These are phyloP conservation scores for Notothenia rossii DNA, from an alignment of 2,113 vertebrate species.

Conservation along the genomic window DNA sequence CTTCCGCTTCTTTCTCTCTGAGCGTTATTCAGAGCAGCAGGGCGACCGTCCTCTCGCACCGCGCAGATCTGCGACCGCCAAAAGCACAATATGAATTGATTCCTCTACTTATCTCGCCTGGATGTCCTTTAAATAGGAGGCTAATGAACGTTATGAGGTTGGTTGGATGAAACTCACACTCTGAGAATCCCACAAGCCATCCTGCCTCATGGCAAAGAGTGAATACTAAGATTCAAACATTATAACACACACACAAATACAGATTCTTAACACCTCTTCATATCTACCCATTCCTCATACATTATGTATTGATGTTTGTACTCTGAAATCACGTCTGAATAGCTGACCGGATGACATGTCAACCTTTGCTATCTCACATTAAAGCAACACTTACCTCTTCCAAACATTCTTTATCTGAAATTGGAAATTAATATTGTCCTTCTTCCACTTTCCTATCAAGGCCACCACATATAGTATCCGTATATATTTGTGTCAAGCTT, in stretches of 20 bases:
- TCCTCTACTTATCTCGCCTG: slow-evolving; percentile 40
- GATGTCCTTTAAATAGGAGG: slow-evolving; percentile 51
- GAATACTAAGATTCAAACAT: slow-evolving; percentile 36
- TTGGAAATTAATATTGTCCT: slow-evolving; percentile 34
- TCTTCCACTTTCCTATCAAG: slow-evolving; percentile 21
- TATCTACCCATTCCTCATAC: slow-evolving; percentile 48
- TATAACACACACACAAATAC: slow-evolving; percentile 26
- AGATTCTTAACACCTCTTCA: slow-evolving; percentile 29
- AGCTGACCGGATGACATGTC: slow-evolving; percentile 31
- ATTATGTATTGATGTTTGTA: slow-evolving; percentile 64
- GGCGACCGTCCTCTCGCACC: neutral
- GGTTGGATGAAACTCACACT: slow-evolving; percentile 43
- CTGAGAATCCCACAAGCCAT: slow-evolving; percentile 29
- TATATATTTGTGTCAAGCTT: neutral
- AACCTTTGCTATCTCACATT: slow-evolving; percentile 17
- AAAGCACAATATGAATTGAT: slow-evolving; percentile 69
- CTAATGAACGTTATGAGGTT: slow-evolving; percentile 59
- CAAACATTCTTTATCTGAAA: slow-evolving; percentile 56
- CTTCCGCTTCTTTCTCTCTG: slow-evolving; percentile 52
- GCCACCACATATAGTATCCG: neutral
- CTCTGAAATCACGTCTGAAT: slow-evolving; percentile 48
- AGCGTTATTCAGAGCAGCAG: slow-evolving; percentile 48
- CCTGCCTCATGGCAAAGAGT: neutral
- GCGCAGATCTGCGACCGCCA: slow-evolving; percentile 32
- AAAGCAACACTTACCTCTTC: slow-evolving; percentile 6